Conservation (phyloP, 2,797 vertebrate species). For the Myiothlypis chrysogaster region DNA sequence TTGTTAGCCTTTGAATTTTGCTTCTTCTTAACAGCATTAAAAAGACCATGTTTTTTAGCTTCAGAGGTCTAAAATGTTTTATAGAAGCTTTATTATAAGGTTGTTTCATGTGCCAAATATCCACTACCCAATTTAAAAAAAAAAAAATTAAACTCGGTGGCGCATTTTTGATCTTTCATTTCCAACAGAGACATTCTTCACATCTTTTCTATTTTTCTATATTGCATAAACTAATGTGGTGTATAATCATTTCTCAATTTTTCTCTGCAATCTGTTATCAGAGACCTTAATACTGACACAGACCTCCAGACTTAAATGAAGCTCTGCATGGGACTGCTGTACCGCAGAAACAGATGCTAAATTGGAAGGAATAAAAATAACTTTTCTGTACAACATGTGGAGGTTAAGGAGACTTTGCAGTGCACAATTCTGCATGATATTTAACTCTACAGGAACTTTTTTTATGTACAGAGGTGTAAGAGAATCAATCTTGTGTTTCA, state of each 20-base stretch:
- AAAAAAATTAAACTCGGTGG: neutral
- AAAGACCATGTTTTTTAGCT: slow-evolving; percentile 1
- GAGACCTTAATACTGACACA: neutral
- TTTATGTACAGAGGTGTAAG: rapidly evolving
- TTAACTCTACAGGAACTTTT: neutral
- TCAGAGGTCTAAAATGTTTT: slow-evolving; percentile 39
- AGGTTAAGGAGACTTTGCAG: neutral
- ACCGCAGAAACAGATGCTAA: neutral
- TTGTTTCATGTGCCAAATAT: slow-evolving; percentile 17
- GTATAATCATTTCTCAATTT: neutral
- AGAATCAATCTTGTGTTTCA: neutral
- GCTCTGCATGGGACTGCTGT: neutral
- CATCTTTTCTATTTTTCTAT: neutral
- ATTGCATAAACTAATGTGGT: slow-evolving; percentile 12
- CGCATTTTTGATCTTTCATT: neutral
- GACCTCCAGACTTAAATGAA: neutral
- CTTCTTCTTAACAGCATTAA: slow-evolving; percentile 3
- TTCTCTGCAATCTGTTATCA: neutral
- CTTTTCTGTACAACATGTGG: neutral
- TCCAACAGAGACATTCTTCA: slow-evolving; percentile 25
- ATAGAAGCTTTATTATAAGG: neutral
- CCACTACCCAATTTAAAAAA: neutral
- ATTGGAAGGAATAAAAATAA: neutral
- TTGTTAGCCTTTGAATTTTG: slow-evolving; percentile 40
- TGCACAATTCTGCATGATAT: neutral